Evolutionary conservation across 2,113 vertebrate genomes (phyloP), one percentile per base, ranked within the genome.

Genomic region (Cynopterus brachyotis): DNA sequence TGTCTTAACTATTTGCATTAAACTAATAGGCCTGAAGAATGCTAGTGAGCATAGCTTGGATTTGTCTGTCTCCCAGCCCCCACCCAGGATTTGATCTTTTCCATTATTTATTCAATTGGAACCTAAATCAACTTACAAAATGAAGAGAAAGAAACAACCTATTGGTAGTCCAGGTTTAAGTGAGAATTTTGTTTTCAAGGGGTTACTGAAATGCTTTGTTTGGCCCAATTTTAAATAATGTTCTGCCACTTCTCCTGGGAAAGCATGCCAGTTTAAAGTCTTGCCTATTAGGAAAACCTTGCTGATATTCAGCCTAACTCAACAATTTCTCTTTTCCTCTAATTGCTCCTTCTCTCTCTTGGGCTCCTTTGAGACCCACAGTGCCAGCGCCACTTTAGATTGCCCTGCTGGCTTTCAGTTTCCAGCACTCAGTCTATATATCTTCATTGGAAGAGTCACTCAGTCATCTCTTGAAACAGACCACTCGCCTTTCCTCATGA

Each of bases 241-340:
- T 81, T 67, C 50, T 79, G 72, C n/a, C 3, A 28, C 62, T 84
- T 94, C 35, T 96, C 35, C n/a, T 82, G 88, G 73, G 76, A 89
- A 75, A 87, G 3, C 32, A 53, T 32, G 26, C 20, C 24, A 47
- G 17, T 89, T 81, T 87, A 94, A 97, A 89, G 80, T 40, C 24
- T 62, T 73, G 53, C 83, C 53, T 89, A 42, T 97, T 96, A 92
- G 50, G 19, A 94, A 89, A 82, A 66, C 1, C 40, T 89, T 82
- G 87, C 72, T 64, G 55, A 60, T 93, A 85, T 15, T 47, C 80
- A 80, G 22, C 60, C 78, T n/a, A 94, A 82, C 24, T 91, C 81
- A 92, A 60, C 35, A 93, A 93, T 93, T 91, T 92, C 24, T 94
- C 28, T 91, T 40, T 80, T 45, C 45, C 69, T 81, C 73, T 89